Evolutionary conservation across 2,113 vertebrate genomes (phyloP), one percentile per base, ranked within the genome.

Genomic region (Saguinus imperator): DNA sequence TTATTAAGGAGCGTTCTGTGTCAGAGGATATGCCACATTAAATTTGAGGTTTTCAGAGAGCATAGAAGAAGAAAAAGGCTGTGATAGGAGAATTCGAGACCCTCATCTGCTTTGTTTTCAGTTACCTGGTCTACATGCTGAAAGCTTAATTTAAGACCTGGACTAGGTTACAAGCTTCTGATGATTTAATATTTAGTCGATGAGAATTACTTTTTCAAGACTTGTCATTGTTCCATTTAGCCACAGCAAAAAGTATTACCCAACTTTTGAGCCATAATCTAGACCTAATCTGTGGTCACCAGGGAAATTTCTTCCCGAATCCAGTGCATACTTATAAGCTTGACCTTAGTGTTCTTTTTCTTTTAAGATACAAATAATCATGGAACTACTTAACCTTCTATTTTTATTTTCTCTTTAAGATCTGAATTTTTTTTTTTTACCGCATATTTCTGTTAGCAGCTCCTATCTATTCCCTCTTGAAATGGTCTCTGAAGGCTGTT

Each of bases 1-100:
- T 80, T 86, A 55, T 37, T 35, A 45, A 90, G 73, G 40, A 79
- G 85, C 93, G 55, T 61, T 93, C 48, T 89, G 43, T 86, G 83
- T 35, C 68, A 75, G 73, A 89, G 70, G 48, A 91, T 79, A 92
- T 87, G 37, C 84, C 80, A 81, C 57, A 96, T 66, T 90, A 75
- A 94, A 83, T 95, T 88, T 70, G 79, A 95, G 91, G 75, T 95
- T 90, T 94, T 97, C 93, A 84, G 73, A 55, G 68, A n/a, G 27
- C 37, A 61, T 84, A 81, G 80, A 94, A 83, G 43, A 27, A n/a
- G 66, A 61, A 58, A 48, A 58, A 64, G 40, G 5, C 55, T 85
- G 1, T 81, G 43, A 79, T 50, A 83, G 72, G 92, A 87, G 68
- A 73, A 45, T 66, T 35, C 43, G 73, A 79, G 66, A 55, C 23